A percentile compares a stretch with the other conserved stretches of the same genome.
Conservation (phyloP, 1,140 invertebrate species). For the Drosophila navojoa region DNA sequence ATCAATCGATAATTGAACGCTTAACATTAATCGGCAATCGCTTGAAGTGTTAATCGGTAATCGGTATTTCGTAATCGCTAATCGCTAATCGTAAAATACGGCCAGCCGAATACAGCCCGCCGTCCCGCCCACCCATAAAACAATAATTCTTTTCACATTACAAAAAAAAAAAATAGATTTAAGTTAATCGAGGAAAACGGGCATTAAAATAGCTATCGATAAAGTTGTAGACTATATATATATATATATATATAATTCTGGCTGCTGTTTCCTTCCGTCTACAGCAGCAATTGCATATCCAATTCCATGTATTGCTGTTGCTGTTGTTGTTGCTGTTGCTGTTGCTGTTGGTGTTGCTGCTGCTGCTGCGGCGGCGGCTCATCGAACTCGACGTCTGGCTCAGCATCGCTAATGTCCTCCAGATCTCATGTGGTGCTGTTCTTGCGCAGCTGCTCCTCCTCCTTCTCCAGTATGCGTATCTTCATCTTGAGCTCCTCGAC, state of each 20-base stretch:
- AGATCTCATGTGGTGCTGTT: constrained; percentile 68
- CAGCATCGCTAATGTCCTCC: constrained; percentile 66
- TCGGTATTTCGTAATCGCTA: constrained; percentile 11
- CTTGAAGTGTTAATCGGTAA: constrained; percentile 16
- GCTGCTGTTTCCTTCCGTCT: constrained; percentile 2
- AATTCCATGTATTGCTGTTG: constrained; percentile 40
- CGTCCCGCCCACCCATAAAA: constrained; percentile 31
- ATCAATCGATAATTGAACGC: constrained; percentile 28
- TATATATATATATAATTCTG: constrained; percentile 9
- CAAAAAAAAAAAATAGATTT: constrained; percentile 24
- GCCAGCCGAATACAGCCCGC: constrained; percentile 24
- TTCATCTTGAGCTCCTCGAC: constrained; percentile 82
- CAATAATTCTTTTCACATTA: too few relatives aligned
- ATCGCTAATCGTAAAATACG: constrained; percentile 27
- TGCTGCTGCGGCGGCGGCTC: not conserved
- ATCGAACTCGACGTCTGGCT: constrained; percentile 14
- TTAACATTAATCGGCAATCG: constrained; percentile 24
- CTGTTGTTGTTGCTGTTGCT: not conserved
- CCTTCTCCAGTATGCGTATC: constrained; percentile 80
- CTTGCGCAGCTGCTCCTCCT: constrained; percentile 76
- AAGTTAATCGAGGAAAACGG: constrained; percentile 5
- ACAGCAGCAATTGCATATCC: constrained; percentile 50
- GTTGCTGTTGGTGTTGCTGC: not conserved
- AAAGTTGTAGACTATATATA: constrained; percentile 24
- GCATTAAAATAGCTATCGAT: constrained; percentile 5